Conservation (phyloP, 1,140 invertebrate genomes). For the Steinernema khuongi region DNA sequence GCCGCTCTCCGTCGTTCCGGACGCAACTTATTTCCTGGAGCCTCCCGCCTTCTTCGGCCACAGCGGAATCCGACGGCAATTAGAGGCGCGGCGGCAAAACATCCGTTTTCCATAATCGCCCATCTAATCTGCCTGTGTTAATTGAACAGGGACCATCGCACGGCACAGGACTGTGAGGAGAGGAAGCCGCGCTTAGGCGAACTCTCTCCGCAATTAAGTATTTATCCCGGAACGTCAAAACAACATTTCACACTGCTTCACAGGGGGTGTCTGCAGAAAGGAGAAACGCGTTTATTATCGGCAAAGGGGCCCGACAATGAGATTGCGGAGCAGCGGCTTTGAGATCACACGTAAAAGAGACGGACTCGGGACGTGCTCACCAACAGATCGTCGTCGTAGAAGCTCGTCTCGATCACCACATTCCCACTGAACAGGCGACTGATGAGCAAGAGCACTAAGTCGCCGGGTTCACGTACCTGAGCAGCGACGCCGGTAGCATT, state of each 20-base stretch:
- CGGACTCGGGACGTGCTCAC: conserved; percentile 90
- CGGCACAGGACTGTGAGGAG: neutral
- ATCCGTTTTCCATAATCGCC: no score
- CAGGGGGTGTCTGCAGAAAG: neutral
- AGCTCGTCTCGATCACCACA: conserved; percentile 95
- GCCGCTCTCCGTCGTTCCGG: no score
- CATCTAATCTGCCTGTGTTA: no score
- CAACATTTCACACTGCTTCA: neutral
- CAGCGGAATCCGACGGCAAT: no score
- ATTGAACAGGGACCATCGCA: no score
- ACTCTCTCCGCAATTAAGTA: neutral
- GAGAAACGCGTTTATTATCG: neutral
- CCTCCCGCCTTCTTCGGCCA: no score
- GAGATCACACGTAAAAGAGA: conserved; percentile 81
- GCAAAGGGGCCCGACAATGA: neutral
- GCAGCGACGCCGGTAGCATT: conserved; percentile 97
- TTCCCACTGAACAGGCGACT: conserved; percentile 77
- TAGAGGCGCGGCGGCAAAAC: neutral
- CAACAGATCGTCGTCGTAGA: conserved; percentile 88
- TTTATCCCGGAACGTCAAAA: neutral
- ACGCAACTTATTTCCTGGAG: no score
- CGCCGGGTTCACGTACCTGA: conserved; percentile 70
- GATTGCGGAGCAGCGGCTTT: neutral
- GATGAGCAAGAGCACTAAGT: conserved; percentile 1
- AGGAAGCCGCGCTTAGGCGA: neutral